A percentile compares a stretch with the other conserved stretches of the same genome.
These are phyloP conservation scores for human DNA, from an alignment of 2,113 vertebrate species.

Conservation along the genomic window GRCh38 chr17:48012001-48012500, in stretches of 20 bases:
- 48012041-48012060: constrained; percentile 85
- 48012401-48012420: constrained; percentile 83
- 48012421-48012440: constrained; percentile 79
- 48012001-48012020: constrained; percentile 93
- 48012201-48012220: constrained; percentile 88
- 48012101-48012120: not conserved
- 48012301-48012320: constrained; percentile 84
- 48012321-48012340: constrained; percentile 87
- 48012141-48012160: constrained; percentile 89
- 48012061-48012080: constrained; percentile 86
- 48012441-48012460: constrained; percentile 83
- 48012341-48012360: constrained; percentile 74
- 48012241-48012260: constrained; percentile 86
- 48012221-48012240: constrained; percentile 85
- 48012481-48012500: constrained; percentile 79
- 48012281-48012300: constrained; percentile 61
- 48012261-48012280: constrained; percentile 73
- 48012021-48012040: constrained; percentile 86
- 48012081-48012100: constrained; percentile 48
- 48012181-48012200: constrained; percentile 90
- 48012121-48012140: constrained; percentile 68
- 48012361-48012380: constrained; percentile 82
- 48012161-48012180: constrained; percentile 91
- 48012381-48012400: constrained; percentile 82
- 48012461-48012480: constrained; percentile 78